These are phyloP conservation scores for Crossoptilon crossoptilon DNA, from an alignment of 2,797 vertebrate genomes.

Conservation along the genomic window DNA sequence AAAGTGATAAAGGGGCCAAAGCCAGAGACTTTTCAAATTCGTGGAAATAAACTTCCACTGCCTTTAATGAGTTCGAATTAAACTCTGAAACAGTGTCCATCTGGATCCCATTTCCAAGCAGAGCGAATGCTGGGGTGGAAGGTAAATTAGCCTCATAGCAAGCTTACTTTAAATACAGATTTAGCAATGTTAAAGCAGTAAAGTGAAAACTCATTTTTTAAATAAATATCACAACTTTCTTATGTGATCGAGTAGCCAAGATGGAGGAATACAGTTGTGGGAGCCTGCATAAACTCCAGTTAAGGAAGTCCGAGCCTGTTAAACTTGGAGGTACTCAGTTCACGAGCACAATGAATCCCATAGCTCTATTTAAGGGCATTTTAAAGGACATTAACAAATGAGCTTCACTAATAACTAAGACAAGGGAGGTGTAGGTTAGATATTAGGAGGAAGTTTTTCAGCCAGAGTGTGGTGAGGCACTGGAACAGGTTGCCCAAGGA, in stretches of 20 bases:
- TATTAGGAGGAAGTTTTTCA: too few species aligned
- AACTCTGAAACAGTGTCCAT: background rate
- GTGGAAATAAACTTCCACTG: background rate
- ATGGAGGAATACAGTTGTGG: background rate
- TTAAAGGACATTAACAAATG: background rate
- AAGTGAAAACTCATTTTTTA: background rate
- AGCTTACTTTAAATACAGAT: background rate
- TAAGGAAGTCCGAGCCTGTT: background rate
- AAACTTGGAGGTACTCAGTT: background rate
- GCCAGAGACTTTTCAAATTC: background rate
- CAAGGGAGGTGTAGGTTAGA: too few species aligned
- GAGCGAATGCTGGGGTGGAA: background rate
- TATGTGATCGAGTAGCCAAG: background rate
- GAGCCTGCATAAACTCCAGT: background rate
- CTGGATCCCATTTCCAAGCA: slow-evolving; percentile 13
- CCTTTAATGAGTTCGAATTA: background rate
- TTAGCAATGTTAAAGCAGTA: background rate
- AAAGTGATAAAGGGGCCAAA: background rate
- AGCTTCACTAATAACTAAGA: background rate
- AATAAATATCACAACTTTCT: background rate
- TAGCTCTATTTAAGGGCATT: background rate
- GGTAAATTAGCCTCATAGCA: background rate
- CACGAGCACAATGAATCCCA: background rate
- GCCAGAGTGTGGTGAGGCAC: too few species aligned
- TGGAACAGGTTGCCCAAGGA: too few species aligned